Evolutionary conservation across 2,797 vertebrate genomes (phyloP), one percentile per base, ranked within the genome.

Genomic region (Cossypha dichroa): DNA sequence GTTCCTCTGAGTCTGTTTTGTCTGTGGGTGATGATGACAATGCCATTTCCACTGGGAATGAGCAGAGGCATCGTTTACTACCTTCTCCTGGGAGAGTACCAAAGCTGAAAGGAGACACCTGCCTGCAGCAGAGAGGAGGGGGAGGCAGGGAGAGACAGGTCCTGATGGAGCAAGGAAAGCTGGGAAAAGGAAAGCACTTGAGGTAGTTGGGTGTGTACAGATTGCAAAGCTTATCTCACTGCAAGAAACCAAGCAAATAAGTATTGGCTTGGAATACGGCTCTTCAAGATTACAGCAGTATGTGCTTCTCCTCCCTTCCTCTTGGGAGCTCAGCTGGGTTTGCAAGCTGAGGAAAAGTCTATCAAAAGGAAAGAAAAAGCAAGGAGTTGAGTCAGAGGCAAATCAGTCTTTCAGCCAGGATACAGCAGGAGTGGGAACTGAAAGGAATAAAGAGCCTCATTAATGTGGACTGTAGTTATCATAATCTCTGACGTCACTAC

Each of bases 221-320:
- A 40, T 54, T 70, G 62, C 54, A 81, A 43, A 90, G 46, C 25
- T 93, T 93, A 91, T 85, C 90, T 95, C 38, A 14, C n/a, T 66
- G 58, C n/a, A 11, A 23, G 85, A 84, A 91, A 43, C 34, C 25
- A 34, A 80, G 34, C 58, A 67, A 87, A 4, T 84, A 72, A 67
- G 18, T 80, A 46, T 68, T 85, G 68, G 64, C 22, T 43, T 86
- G 76, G 46, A 79, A 66, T 75, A 49, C 1, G 3, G 33, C 62
- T 91, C 64, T 78, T 85, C n/a, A 68, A 34, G 77, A 93, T 89
- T 79, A 79, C 78, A 54, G 82, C 79, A 64, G 49, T 29, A 21
- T 51, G 40, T 1, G 2, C 63, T 70, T 82, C 64, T 87, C 93
- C 89, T 95, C 87, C 93, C 84, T 78, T 91, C 69, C 79, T 78